Evolutionary conservation across 2,113 vertebrate genomes (phyloP).

Genomic region (Clinocottus analis): DNA sequence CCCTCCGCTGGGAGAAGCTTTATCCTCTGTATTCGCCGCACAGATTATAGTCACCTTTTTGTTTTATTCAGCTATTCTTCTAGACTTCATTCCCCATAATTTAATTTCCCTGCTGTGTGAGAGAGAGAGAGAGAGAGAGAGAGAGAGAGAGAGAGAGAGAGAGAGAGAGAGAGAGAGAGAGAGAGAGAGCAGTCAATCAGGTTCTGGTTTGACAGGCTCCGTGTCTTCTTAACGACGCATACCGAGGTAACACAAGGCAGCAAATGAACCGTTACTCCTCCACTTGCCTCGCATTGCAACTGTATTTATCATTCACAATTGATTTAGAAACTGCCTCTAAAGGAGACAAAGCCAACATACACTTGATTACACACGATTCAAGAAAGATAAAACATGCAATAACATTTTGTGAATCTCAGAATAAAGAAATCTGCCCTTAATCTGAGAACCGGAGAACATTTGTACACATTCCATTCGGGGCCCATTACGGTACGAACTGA

Average conservation of each 20-base stretch:
- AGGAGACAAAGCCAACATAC: conserved; percentile 15
- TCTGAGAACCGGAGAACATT: conserved; percentile 30
- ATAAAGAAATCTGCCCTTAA: conserved; percentile 20
- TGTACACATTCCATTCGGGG: conserved; percentile 34
- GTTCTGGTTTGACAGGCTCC: conserved; percentile 65
- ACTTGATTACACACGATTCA: background rate
- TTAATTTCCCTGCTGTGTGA: too few relatives aligned
- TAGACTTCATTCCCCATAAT: too few relatives aligned
- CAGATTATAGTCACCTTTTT: conserved; percentile 3
- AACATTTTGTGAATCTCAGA: conserved; percentile 10
- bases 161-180: background rate
- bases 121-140: background rate
- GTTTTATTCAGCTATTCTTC: conserved; percentile 15
- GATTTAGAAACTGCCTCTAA: conserved; percentile 13
- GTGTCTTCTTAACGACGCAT: conserved; percentile 58
- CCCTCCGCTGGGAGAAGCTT: conserved; percentile 19
- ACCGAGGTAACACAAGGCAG: conserved; percentile 43
- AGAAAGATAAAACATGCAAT: conserved; percentile 7
- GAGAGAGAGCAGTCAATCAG: conserved; percentile 50
- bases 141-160: conserved; percentile 12
- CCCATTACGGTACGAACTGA: conserved; percentile 33
- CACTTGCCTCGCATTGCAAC: conserved; percentile 15
- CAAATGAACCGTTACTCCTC: conserved; percentile 58
- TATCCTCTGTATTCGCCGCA: conserved; percentile 24
- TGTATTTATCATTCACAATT: background rate